Base-by-base conservation (phyloP, 2,113 vertebrate species). In the Toxostoma redivivum region DNA sequence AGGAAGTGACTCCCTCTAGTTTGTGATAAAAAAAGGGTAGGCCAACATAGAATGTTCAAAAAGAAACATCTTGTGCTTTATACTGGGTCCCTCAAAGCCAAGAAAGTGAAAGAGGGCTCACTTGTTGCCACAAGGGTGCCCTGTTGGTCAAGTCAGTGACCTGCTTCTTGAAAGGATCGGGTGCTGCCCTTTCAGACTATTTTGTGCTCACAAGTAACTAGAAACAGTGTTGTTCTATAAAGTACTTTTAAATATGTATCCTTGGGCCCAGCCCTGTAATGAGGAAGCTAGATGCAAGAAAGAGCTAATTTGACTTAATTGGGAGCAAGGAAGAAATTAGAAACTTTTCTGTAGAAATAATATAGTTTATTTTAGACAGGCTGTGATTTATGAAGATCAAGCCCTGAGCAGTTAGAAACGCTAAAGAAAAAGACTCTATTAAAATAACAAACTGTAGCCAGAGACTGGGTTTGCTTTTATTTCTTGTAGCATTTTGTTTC, bases 261-360 rank as follows among this genome's bases (percentile, higher is more conserved):
- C 33, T 74, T 94, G 56, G 56, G 38, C 31, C 69, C 48, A 88
- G 17, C 14, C 19, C 13, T 60, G 13, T 83, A 67, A 77, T 60
- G 47, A 78, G 56, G 35, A 90, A 74, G 31, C 27, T 71, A 57
- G 40, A 76, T 78, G 51, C 21, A 70, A 66, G 28, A 83, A 44
- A 90, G 40, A 85, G 50, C 80, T 86, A 81, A 88, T 95, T 94
- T 90, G 60, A 81, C 45, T 84, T 96, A 94, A 96, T 64, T 93
- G 37, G 28, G 69, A 94, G 37, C 76, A 78, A 72, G 44, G 35
- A 90, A 91, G 31, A 67, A 92, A 86, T 78, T 70, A 78, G 60
- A 83, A 93, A 60, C 82, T 86, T 88, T 4, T 13, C 38, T 88
- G 48, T 78, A 87, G 64, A 86, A 95, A 85, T 79, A 85, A 85